Base-by-base conservation (phyloP, 2,888 invertebrate species). In the Gnatocerus cornutus region DNA sequence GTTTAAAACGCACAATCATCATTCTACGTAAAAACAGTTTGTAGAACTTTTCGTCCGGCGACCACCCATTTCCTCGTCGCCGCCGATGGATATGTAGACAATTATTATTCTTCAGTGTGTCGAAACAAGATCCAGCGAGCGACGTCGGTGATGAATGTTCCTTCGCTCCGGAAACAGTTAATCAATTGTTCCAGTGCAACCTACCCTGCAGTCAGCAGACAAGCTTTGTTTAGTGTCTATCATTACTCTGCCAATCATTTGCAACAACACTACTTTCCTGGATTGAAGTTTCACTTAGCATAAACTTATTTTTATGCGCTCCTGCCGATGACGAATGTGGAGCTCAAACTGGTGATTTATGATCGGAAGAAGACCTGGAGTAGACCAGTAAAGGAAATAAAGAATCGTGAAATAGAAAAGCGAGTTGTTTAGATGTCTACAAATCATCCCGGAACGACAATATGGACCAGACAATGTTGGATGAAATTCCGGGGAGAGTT, bases 271-370 rank as follows among this genome's bases (percentile, higher is more conserved):
- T 21, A 21, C 21, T 21, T 21, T 21, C 21, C 21, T 21, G 2
- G 21, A 21, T 21, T 21, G 21, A 21, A 21, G 1, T 21, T 21
- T 21, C 21, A 21, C 21, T 21, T 21, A 21, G 4, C 21, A 21
- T 21, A 21, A 21, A 21, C 21, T 1, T 21, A 21, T 21, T 21
- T 21, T 21, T 21, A 9, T 55, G 73, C 71, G 74, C 76, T 78
- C 76, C 78, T 80, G 80, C 77, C 79, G 80, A 80, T 81, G 81
- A 81, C 79, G 79, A 71, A 79, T 78, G 77, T 78, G 80, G 81
- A 84, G 82, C 84, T 82, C 83, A 83, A 83, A 83, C 83, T 79
- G 82, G 76, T 84, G 84, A 84, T 84, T 83, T 84, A 84, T 81
- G 77, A 72, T 73, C 74, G 53, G 74, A 79, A 76, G 77, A 77